Conservation (phyloP, 2,113 vertebrate species). For the Cacatua alba region DNA sequence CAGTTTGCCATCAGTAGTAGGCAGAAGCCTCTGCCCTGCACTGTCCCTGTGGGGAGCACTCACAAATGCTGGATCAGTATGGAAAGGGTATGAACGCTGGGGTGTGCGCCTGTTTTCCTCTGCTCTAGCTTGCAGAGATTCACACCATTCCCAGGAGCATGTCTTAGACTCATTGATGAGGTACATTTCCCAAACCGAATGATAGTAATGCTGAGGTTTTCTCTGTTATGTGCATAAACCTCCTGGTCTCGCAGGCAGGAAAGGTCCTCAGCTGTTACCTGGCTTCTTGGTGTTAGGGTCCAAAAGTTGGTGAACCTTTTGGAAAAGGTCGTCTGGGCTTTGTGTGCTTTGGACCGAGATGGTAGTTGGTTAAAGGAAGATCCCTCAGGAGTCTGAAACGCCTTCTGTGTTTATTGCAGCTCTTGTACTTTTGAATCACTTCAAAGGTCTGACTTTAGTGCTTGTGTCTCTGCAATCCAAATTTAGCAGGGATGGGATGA, state of each 20-base stretch:
- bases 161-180: not conserved
- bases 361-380: not conserved
- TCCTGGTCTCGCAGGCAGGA: rapidly evolving
- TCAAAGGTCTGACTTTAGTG: not conserved
- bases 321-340: not conserved
- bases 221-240: not conserved
- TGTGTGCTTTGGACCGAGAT: not conserved
- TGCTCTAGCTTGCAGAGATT: not conserved
- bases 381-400: rapidly evolving
- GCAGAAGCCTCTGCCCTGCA: not conserved
- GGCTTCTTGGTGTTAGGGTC: not conserved
- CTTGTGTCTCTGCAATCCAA: not conserved
- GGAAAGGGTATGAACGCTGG: rapidly evolving
- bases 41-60: not conserved
- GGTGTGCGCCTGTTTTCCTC: rapidly evolving
- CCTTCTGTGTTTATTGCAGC: not conserved
- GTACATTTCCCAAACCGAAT: too few species aligned
- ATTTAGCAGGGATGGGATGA: not conserved
- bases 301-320: not conserved
- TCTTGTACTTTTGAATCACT: not conserved
- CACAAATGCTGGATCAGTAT: not conserved
- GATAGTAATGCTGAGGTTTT: not conserved
- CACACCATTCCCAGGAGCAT: rapidly evolving
- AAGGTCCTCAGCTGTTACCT: not conserved
- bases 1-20: rapidly evolving